Percentiles rank a stretch among this genome's conserved stretches.
phyloP scores from a whole-genome alignment of 2,888 invertebrate genomes.

The Phania funesta region DNA sequence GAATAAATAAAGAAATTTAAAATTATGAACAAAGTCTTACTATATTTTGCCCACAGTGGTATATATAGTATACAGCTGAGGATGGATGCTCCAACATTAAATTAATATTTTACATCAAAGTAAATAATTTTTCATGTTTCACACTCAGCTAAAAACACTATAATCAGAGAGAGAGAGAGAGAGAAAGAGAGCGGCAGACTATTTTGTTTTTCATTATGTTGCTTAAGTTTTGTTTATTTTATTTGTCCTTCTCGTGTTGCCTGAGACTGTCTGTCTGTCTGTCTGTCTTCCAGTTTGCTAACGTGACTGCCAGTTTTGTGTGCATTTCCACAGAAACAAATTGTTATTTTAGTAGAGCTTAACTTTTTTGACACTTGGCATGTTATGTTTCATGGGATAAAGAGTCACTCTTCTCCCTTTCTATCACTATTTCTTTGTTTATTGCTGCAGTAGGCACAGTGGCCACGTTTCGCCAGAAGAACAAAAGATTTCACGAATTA shows the following conservation, averaged over 20 bases:
- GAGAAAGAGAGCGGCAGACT: not conserved
- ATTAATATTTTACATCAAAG: constrained; percentile 66
- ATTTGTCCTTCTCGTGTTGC: constrained; percentile 27
- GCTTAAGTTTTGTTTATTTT: not conserved
- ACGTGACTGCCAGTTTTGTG: not conserved
- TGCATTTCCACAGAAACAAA: constrained; percentile 39
- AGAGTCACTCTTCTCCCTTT: not conserved
- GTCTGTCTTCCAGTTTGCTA: not conserved
- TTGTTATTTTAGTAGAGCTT: constrained; percentile 52
- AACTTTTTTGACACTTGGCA: constrained; percentile 64
- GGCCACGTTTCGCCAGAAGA: constrained; percentile 4
- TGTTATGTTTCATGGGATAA: constrained; percentile 39
- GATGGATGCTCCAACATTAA: constrained; percentile 37
- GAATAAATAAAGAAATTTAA: no score
- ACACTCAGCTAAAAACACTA: not conserved
- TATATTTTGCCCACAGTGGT: no score
- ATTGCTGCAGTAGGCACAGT: constrained; percentile 29
- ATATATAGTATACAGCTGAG: no score
- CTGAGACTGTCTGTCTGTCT: constrained; percentile 11
- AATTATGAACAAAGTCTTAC: no score
- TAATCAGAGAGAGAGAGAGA: no score
- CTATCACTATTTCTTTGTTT: not conserved
- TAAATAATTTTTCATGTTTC: constrained; percentile 61
- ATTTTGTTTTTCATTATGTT: not conserved
- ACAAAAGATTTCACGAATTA: not conserved